Percentiles rank a stretch among this genome's conserved stretches.
Conservation (phyloP, 35 echinoderm and acorn worm species). For the Apostichopus japonicus region DNA sequence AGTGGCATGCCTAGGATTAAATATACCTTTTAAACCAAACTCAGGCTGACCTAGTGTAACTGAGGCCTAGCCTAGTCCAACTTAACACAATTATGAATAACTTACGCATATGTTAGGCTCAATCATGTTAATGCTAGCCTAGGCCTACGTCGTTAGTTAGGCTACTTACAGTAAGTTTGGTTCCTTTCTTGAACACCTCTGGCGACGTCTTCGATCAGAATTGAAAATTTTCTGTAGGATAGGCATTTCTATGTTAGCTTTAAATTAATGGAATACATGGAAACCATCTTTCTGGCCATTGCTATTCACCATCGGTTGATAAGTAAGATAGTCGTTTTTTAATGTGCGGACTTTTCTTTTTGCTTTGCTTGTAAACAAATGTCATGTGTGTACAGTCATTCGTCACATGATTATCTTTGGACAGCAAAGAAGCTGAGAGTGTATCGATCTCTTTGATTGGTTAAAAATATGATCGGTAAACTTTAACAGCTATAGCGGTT, state of each 20-base stretch:
- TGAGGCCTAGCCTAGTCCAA: too few species aligned
- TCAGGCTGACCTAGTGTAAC: too few species aligned
- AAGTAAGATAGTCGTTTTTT: too few species aligned
- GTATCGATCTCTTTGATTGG: neutral
- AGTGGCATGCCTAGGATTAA: too few species aligned
- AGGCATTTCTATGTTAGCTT: slow-evolving; percentile 13
- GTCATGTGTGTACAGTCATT: slow-evolving; percentile 42
- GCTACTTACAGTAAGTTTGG: slow-evolving; percentile 15
- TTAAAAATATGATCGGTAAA: neutral
- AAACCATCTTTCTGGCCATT: slow-evolving; percentile 16
- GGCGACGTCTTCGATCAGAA: slow-evolving; percentile 5
- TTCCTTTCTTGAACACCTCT: slow-evolving; percentile 27
- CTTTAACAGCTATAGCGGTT: neutral
- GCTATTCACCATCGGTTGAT: neutral
- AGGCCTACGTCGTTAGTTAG: neutral
- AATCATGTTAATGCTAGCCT: neutral
- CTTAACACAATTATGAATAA: too few species aligned
- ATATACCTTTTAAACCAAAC: too few species aligned
- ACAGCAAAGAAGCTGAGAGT: neutral
- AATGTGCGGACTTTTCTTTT: too few species aligned
- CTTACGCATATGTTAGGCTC: too few species aligned
- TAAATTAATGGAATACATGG: neutral
- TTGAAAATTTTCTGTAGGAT: slow-evolving; percentile 24
- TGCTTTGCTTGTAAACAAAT: slow-evolving; percentile 21
- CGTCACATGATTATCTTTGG: slow-evolving; percentile 9